These are phyloP conservation scores for Rosalia funebris DNA, from an alignment of 2,888 invertebrate species.

Conservation along the genomic window DNA sequence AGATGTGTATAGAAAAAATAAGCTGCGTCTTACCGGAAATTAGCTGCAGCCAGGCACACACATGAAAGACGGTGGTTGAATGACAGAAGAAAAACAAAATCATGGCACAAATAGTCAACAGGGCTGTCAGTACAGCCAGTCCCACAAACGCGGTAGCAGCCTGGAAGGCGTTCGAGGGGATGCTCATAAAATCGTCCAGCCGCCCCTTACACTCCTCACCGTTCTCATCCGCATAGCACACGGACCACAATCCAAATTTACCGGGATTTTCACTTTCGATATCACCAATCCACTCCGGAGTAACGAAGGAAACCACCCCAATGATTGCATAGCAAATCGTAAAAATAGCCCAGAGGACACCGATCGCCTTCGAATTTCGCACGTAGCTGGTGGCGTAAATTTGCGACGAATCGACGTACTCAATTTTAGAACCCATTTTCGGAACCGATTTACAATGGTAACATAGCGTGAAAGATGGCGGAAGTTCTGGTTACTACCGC, in stretches of 20 bases:
- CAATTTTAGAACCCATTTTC: constrained; percentile 89
- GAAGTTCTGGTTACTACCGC: constrained; percentile 1
- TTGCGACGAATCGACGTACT: constrained; percentile 91
- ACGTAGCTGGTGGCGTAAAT: constrained; percentile 91
- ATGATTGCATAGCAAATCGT: constrained; percentile 97
- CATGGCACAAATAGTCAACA: constrained; percentile 88
- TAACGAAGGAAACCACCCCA: constrained; percentile 92
- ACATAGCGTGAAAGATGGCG: constrained; percentile 24
- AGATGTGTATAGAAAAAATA: no score
- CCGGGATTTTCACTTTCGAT: constrained; percentile 87
- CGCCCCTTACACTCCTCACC: constrained; percentile 86
- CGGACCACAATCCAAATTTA: constrained; percentile 92
- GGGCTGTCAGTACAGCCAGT: constrained; percentile 83
- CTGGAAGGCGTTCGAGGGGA: constrained; percentile 85
- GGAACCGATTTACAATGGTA: constrained; percentile 7
- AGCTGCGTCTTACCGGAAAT: constrained; percentile 86
- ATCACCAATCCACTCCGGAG: constrained; percentile 87
- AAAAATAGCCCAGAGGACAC: constrained; percentile 97
- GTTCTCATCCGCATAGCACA: constrained; percentile 81
- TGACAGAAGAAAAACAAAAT: constrained; percentile 93
- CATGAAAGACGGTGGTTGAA: constrained; percentile 90
- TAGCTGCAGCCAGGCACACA: constrained; percentile 96
- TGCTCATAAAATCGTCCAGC: constrained; percentile 80
- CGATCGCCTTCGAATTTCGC: constrained; percentile 93
- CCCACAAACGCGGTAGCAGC: constrained; percentile 90